Base-by-base conservation (phyloP, 2,888 invertebrate species). In the Caenorhabditis sp. region DNA sequence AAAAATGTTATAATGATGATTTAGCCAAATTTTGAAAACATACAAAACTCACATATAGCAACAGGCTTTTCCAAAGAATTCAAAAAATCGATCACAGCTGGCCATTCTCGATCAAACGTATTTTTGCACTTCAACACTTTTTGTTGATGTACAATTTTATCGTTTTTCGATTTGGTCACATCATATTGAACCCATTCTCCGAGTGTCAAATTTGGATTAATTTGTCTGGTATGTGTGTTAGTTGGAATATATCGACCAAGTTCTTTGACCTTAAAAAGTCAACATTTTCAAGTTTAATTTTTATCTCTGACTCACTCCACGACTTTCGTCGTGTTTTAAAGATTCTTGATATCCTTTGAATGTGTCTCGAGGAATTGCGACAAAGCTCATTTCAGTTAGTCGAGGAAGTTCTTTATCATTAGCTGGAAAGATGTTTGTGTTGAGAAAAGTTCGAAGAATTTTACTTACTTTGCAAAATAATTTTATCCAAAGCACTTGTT, bases 341-440 rank as follows among this genome's bases (percentile, higher is more conserved):
- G 53, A 5, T 55, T 66, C 49, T n/a, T 24, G 21, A 31, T 37
- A 43, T 8, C 77, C 71, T 10, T 74, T 63, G 57, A 84, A 81
- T 12, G 80, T 66, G 8, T 69, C 68, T 8, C 83, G 66, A 0
- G 82, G 70, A 10, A 85, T 79, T 17, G 82, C 69, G n/a, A 84
- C 67, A 53, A 86, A 81, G 6, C 82, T 72, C 65, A 86, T 70
- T 59, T 86, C 85, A 6, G 84, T 84, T 49, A 86, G 81, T 19
- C 63, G 66, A 4, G 82, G 82, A 19, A 65, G 51, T 21, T 63
- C 58, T 36, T 74, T 65, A 37, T 61, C 58, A 37, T 62, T 57
- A 12, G 78, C 75, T 76, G 60, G 58, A 77, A 55, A 23, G 8
- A 31, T 36, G 36, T 26, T 21, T 8, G 51, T 23, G 21, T 55